Evolutionary conservation across 2,113 vertebrate genomes (phyloP), one percentile per base, ranked within the genome.

Genomic region (Acrocephalus kingi): DNA sequence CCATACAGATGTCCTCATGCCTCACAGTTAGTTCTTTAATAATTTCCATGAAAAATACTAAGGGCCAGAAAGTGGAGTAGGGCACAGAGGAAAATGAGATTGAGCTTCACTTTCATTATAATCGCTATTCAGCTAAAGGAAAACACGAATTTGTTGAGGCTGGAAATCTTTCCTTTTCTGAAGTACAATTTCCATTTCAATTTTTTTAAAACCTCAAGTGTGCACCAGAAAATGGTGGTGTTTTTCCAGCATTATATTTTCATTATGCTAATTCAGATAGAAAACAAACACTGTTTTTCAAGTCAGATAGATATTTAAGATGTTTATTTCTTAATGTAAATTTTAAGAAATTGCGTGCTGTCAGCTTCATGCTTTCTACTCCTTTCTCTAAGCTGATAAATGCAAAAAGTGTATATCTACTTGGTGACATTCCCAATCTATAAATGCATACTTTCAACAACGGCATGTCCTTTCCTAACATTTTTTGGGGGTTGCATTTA

Each of bases 401-500:
- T 87, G 86, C 52, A 86, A 74, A 92, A 97, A 97, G 55, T 88
- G 45, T 86, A 1, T 79, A 86, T 97, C 91, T 94, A 46, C 86
- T 89, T 84, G 61, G 63, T 81, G 85, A 95, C 81, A 94, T 95
- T 97, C 96, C 87, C 96, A 93, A 91, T 91, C 94, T 74, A 96
- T 87, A 97, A 97, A 97, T 76, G 86, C 90, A 89, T 96, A 93
- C 92, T 96, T 96, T 94, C 93, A 96, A 91, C 87, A 94, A 94
- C 41, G 68, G 86, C 94, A 77, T 92, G 92, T 94, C 96, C 96
- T 97, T 97, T 92, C 96, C 93, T 93, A 97, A 97, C 91, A 95
- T 96, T 78, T 92, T 95, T 87, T 19, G 8, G 17, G 59, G 97
- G 97, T 97, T 98, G 95, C 96, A 96, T 98, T 97, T 98, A 98